Evolutionary conservation across 2,888 invertebrate species (phyloP), one percentile per base, ranked within the genome.

Genomic region (Cybosia mesomella): DNA sequence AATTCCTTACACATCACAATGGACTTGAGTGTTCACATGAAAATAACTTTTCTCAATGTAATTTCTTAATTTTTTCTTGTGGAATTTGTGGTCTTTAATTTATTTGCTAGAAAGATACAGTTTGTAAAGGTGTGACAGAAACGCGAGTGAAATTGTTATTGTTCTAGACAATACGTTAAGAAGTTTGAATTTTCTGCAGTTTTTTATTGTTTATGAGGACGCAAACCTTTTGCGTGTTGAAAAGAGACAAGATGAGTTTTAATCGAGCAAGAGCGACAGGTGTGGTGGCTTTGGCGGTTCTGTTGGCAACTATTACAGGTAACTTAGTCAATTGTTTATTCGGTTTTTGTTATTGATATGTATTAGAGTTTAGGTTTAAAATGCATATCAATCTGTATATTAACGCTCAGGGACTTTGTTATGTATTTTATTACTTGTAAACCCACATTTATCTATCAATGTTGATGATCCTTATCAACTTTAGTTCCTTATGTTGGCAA

Each of bases 231-330:
- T 87, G 85, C 83, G 89, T 85, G 93, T 91, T 88, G 83, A 91
- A 94, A 88, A 93, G 93, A 91, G 94, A 94, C 93, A 92, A 91
- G 78, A 95, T 94, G 94, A 91, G 85, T 89, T 87, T 87, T 82
- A 85, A 87, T 73, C 90, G 89, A 78, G 88, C 83, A 82, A 86
- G 92, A 89, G 91, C 89, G 93, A 94, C 94, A 94, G 94, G 95
- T 95, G 95, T 91, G 92, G 93, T 85, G 88, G 90, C 89, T 84
- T 84, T 93, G 81, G 92, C 90, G 86, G 87, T 94, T 81, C 85
- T 94, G 85, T 89, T 94, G 87, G 92, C 91, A 77, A 85, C 89
- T 82, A 85, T 94, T 91, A 87, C 95, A 95, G 95, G 95, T 95
- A 94, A 88, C 79, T 85, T 89, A 55, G 61, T 71, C 64, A 9